Percentiles rank a stretch among this genome's conserved stretches.
Evolutionary conservation across 2,113 vertebrate species (phyloP).

Genomic region (Candoia aspera): DNA sequence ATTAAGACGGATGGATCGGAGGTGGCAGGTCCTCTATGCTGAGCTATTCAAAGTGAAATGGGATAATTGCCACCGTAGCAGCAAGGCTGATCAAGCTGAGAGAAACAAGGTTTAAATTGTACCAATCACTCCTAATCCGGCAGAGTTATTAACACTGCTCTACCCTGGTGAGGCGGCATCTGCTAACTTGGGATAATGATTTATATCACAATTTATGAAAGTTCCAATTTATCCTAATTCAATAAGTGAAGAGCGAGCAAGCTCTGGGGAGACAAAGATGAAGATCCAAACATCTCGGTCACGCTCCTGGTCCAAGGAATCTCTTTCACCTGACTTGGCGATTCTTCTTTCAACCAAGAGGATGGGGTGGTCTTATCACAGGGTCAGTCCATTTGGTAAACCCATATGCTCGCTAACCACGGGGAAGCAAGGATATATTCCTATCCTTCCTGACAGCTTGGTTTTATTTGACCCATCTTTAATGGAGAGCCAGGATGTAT

Average conservation of each 20-base stretch:
- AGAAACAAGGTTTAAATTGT: conserved; percentile 86
- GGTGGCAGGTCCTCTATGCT: conserved; percentile 67
- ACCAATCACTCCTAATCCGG: conserved; percentile 82
- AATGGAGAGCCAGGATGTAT: neutral
- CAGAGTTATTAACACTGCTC: conserved; percentile 82
- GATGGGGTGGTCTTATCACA: neutral
- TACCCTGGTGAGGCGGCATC: conserved; percentile 79
- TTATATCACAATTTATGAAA: conserved; percentile 82
- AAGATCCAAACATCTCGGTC: conserved; percentile 14
- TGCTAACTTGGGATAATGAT: conserved; percentile 84
- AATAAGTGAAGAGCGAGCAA: conserved; percentile 72
- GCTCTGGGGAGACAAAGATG: conserved; percentile 39
- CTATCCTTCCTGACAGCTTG: neutral
- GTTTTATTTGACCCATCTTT: neutral
- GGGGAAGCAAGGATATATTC: too few species aligned
- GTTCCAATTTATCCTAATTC: conserved; percentile 83
- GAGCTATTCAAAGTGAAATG: conserved; percentile 78
- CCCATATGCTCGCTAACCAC: too few species aligned
- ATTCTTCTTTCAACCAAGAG: conserved; percentile 8
- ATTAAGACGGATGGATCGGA: conserved; percentile 75
- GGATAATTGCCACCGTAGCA: conserved; percentile 81
- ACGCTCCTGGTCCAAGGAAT: neutral
- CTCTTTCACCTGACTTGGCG: neutral
- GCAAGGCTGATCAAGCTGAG: conserved; percentile 82
- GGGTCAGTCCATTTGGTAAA: neutral